Evolutionary conservation across 2,888 invertebrate genomes (phyloP), one percentile per base, ranked within the genome.

Genomic region (Lithophane socia): DNA sequence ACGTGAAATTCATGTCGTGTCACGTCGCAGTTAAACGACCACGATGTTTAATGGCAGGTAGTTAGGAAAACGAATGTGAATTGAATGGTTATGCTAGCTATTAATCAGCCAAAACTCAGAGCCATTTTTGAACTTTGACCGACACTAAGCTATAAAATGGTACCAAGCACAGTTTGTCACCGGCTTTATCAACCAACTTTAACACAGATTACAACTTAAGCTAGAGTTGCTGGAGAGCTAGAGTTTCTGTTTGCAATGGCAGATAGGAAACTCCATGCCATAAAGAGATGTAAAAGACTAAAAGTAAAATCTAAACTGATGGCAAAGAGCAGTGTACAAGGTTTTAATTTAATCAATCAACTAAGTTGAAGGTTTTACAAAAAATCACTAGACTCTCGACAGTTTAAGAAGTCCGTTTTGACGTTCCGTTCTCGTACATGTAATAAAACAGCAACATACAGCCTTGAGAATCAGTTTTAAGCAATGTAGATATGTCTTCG

Each of bases 1-100:
- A 24, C 21, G 9, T 44, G 58, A 72, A 58, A 72, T 78, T 72
- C 29, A 72, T 72, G 58, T 52, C 44, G 42, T 37, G 58, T 58
- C 52, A 65, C 56, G 56, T 44, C 44, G 58, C 37, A 44, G 9
- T 44, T 2, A 65, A 73, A 58, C 49, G 64, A 52, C 37, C 58
- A n/a, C 29, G 64, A 42, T 64, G 64, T 58, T 58, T 37, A 72
- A 79, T 72, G 12, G 58, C 21, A 24, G 12, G 49, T 58, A 52
- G 56, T 64, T 77, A 29, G n/a, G 29, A 18, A 29, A 29, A 56
- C 42, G 29, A 49, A 37, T 42, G 10, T 0, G 49, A 79, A 49
- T 70, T 44, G 29, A 58, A 37, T 7, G 12, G 64, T 29, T 52
- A 24, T 58, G 29, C 12, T 37, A 65, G 80, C 52, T 52, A 79